Evolutionary conservation across 1,140 invertebrate species (phyloP), one percentile per base, ranked within the genome.

Genomic region (Melanaphis sacchari): DNA sequence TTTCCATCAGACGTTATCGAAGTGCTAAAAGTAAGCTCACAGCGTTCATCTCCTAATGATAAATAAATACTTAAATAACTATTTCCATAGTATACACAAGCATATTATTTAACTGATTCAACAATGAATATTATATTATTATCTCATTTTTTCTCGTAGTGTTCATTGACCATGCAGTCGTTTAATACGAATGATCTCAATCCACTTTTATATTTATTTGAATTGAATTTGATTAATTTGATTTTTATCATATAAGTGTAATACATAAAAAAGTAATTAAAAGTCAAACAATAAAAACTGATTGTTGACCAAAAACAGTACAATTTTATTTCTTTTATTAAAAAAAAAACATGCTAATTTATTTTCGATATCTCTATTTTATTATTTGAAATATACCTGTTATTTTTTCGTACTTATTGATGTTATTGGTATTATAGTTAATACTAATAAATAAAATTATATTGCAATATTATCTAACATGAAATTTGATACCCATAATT

Each of bases 1-100:
- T 98, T 99, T 95, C 98, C 98, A 36, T 96, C 97, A 76, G 98
- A 99, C 95, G 98, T 99, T 93, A 97, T 98, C 46, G 96, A 97
- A 95, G 96, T 98, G 93, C 96, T 99, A 93, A 99, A 99, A 97
- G 98, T 99, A 95, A 95, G 95, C 36, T 1, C 36, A 38, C 9
- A 46, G n/a, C 1, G 4, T n/a, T 59, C 24, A 21, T 43, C n/a
- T 87, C 15, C 40, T 76, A 36, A 0, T 15, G 5, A n/a, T 76
- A 76, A n/a, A 76, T 76, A 66, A n/a, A 15, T 31, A 66, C 59
- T 31, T 31, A n/a, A n/a, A 5, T 76, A n/a, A 76, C 59, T 76
- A 4, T 76, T n/a, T 11, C 15, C 31, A n/a, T n/a, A 5, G 31
- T 59, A 31, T 59, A 31, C 54, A 59, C 31, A 59, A 59, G 26